Percentiles rank a stretch among this genome's conserved stretches.
Evolutionary conservation across 2,113 vertebrate species (phyloP).

Genomic region (Notechis scutatus): DNA sequence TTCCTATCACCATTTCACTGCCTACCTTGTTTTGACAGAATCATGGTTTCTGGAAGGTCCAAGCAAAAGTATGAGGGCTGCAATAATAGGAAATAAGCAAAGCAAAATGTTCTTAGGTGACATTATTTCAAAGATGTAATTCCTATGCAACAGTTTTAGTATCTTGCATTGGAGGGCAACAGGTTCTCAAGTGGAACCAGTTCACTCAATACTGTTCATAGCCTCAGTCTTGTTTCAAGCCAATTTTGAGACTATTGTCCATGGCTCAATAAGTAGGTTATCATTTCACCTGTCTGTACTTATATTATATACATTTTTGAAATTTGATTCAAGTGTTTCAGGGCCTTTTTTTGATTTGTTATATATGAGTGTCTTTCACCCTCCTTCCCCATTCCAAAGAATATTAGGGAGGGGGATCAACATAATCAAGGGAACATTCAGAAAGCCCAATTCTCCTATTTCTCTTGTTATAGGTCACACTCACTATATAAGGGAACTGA

Average conservation of each 20-base stretch:
- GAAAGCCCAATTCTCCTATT: background rate
- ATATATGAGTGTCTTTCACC: background rate
- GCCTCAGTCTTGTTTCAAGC: background rate
- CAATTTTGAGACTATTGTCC: background rate
- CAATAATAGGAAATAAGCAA: background rate
- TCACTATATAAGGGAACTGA: background rate
- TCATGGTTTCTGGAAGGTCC: conserved; percentile 3
- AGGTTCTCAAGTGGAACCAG: background rate
- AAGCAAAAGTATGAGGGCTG: background rate
- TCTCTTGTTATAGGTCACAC: background rate
- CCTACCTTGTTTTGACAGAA: conserved; percentile 41
- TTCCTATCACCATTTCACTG: conserved; percentile 28
- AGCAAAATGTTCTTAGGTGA: background rate
- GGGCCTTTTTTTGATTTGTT: background rate
- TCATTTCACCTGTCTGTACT: background rate
- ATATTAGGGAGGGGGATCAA: background rate
- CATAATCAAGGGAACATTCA: background rate
- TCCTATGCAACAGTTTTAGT: background rate
- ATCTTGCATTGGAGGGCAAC: background rate
- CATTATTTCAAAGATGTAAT: background rate
- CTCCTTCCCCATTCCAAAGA: background rate
- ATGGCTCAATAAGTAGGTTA: background rate
- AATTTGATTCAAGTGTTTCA: background rate
- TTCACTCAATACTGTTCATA: background rate
- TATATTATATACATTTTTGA: background rate